Evolutionary conservation across 2,797 vertebrate species (phyloP), one percentile per base, ranked within the genome.

Genomic region (Nannoperca obscura): DNA sequence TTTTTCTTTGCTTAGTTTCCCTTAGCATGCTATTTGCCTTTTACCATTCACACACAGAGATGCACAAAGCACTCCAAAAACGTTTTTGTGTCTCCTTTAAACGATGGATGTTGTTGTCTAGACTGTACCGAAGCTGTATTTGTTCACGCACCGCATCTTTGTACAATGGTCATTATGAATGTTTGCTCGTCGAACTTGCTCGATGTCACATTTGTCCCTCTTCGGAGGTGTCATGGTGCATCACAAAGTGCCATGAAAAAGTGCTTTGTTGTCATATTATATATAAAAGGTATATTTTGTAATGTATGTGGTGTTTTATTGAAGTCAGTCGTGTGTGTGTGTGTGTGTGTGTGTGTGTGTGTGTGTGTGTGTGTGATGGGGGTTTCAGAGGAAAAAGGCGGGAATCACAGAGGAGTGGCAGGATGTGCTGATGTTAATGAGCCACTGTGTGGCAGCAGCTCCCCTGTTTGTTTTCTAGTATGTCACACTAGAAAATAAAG

Each of bases 171-270:
- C 81, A 90, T 90, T 87, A 76, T 89, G 84, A 88, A 81, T 91
- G 84, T 93, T 82, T 83, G 74, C 88, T 89, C 69, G 81, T 90
- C 67, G 0, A 80, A 88, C 61, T 62, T 82, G 85, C 80, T 93
- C 22, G 10, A 38, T 92, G 92, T 93, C 80, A 86, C 86, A 73
- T 88, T 76, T 86, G 82, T 91, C 81, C 83, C 71, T 88, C 83
- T 55, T 46, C 55, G 27, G 80, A 89, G 80, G 75, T 57, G 60
- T 93, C 88, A 77, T 79, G 13, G 81, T 93, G 92, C 24, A 94
- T 92, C 93, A 95, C 94, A 94, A 93, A 94, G 93, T 94, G 94
- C 93, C 93, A 94, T 79, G 78, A 85, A 78, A 81, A 90, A 92
- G 91, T 94, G 89, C 90, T 95, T 93, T 94, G 92, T 94, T 89